Evolutionary conservation across 2,797 vertebrate genomes (phyloP), one percentile per base, ranked within the genome.

Genomic region (Ceryle rudis): DNA sequence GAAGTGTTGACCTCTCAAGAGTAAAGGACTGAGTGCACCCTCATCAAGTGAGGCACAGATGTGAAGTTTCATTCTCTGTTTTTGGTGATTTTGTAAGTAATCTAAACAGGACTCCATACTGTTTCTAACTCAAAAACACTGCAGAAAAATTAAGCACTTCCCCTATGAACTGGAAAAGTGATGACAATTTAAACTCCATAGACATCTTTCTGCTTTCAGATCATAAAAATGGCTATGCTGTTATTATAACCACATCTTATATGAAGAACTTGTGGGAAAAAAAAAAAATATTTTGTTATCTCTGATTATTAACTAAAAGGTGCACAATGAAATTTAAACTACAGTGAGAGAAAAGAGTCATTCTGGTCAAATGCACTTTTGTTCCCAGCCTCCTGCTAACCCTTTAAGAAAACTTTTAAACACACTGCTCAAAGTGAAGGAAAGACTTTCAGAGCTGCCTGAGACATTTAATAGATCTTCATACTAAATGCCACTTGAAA

Each of bases 351-450:
- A 80, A 74, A 81, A 28, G 47, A 54, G 1, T 9, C 26, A 52
- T 66, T 84, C 17, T 42, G 26, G 39, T 75, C 26, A 88, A 90
- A 78, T 66, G 5, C 28, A 52, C 60, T 44, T 67, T 41, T 41
- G 26, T 41, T 55, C 17, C 3, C 1, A 31, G 8, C 64, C 51
- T 85, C 73, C 39, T 22, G 51, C 6, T 64, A 73, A 31, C 58
- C 7, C 19, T 81, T 94, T 73, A 87, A 96, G 89, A 95, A 82
- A 94, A 39, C 21, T 77, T 88, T 84, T 39, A 85, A 95, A 49
- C 5, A 77, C 89, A 21, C 10, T 86, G 61, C 14, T 31, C 18
- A 67, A 89, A 81, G 47, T 1, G 9, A 69, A 90, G 9, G 14
- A 90, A 67, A 89, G 21, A 64, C 75, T 95, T 82, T 96, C 75